phyloP scores from a whole-genome alignment of 2,888 invertebrate species.

The Campoplex nolae region DNA sequence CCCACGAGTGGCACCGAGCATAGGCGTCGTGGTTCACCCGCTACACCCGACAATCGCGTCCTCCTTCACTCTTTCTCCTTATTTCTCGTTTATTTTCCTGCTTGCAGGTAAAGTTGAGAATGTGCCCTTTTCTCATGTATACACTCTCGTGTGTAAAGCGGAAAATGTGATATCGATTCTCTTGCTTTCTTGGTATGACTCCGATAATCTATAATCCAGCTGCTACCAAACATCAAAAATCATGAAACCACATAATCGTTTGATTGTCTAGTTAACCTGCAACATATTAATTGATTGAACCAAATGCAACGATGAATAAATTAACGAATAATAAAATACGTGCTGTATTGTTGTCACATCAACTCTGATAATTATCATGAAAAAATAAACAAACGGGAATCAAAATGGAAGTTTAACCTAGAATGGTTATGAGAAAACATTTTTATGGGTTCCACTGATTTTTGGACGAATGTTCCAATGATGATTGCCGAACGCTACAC shows the following conservation, averaged over 20 bases:
- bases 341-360: no score
- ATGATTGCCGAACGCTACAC: neutral
- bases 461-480: neutral
- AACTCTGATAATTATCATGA: no score
- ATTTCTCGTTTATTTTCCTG: conserved; percentile 7
- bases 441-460: neutral
- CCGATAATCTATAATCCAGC: conserved; percentile 40
- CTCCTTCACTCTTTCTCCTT: conserved; percentile 10
- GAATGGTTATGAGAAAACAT: no score
- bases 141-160: neutral
- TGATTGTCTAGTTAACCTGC: neutral
- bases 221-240: conserved; percentile 50
- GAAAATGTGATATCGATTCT: conserved; percentile 60
- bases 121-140: conserved; percentile 49
- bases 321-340: no score
- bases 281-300: neutral
- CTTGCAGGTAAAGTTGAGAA: conserved; percentile 47
- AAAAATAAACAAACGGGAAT: no score
- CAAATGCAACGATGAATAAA: neutral
- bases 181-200: conserved; percentile 12
- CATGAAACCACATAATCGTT: neutral
- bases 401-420: no score
- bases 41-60: conserved; percentile 51
- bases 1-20: conserved; percentile 67
- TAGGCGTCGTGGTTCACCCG: conserved; percentile 59